Evolutionary conservation across 23 tunicate genomes (phyloP), one percentile per base, ranked within the genome.

Genomic region (Trididemnum miniatum): DNA sequence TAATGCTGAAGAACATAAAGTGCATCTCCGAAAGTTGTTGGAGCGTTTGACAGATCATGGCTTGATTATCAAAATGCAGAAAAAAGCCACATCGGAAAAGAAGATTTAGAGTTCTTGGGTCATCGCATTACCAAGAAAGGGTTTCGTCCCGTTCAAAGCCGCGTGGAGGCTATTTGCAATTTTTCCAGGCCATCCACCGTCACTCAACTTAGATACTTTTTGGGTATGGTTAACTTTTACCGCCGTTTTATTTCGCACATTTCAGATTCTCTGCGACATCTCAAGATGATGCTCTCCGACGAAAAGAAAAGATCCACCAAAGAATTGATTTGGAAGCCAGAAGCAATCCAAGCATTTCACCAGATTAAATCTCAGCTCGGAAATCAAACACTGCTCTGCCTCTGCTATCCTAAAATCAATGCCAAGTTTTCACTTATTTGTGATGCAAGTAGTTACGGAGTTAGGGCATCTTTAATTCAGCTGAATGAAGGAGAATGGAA

Each of bases 31-130:
- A 50, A 24, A 28, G 31, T 18, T 76, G 23, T 76, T 76, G 31
- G 36, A 76, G 81, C 65, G 81, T 9, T 31, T 50, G 18, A 27
- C 81, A 50, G 81, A 76, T 23, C 35, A 76, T 40, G 81, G 81
- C 38, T 9, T 50, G 33, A 26, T 50, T 24, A 76, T 76, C 34
- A 76, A 76, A 9, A 49, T 49, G 15, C n/a, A n/a, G n/a, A 49
- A 49, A 71, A 71, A n/a, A 72, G 78, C 35, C 31, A 33, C 1
- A 35, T 34, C 20, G 78, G 51, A 31, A 1, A 72, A 35, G 7
- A 5, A 2, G 51, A n/a, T 3, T 37, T 72, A 20, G 36, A 31
- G 12, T 72, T 72, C 25, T 23, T 72, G 1, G 51, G 78, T 1
- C 78, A 72, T 35, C 51, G 51, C 4, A 22, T 72, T 20, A 1